Evolutionary conservation across 2,888 invertebrate genomes (phyloP).

Genomic region (Andrena bicolor): DNA sequence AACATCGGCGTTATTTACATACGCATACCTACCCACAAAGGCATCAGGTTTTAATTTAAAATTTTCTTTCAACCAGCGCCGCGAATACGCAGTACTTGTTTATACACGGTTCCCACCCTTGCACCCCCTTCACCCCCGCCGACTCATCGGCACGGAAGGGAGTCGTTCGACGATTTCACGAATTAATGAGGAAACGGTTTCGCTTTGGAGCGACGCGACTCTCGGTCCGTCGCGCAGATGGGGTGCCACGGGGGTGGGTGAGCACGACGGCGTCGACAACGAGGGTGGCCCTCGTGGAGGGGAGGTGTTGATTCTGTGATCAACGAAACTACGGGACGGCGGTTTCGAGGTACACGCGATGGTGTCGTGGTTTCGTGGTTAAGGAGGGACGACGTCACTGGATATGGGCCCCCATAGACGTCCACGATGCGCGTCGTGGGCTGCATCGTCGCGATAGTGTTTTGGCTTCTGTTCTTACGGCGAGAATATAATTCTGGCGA

Average conservation of each 20-base stretch:
- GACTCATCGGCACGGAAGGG: conserved; percentile 68
- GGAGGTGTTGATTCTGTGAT: conserved; percentile 71
- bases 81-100: conserved; percentile 13
- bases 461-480: not conserved
- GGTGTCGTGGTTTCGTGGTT: conserved; percentile 68
- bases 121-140: conserved; percentile 35
- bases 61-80: not conserved
- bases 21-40: not conserved
- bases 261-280: conserved; percentile 27
- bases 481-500: not conserved
- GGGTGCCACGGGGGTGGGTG: conserved; percentile 25
- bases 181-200: conserved; percentile 71
- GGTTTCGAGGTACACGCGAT: conserved; percentile 66
- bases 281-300: conserved; percentile 36
- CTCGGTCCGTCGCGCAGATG: conserved; percentile 59
- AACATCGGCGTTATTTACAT: not conserved
- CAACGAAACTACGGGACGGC: conserved; percentile 71
- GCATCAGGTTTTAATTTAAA: not conserved
- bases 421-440: not conserved
- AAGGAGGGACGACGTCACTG: conserved; percentile 58
- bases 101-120: conserved; percentile 22
- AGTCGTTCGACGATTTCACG: conserved; percentile 71
- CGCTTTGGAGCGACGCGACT: conserved; percentile 57
- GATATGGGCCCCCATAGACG: conserved; percentile 50
- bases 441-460: conserved; percentile 20